Percentiles rank a stretch among this genome's conserved stretches.
Conservation (phyloP, 2,888 invertebrate species). For the Neocrepidodera transversa region DNA sequence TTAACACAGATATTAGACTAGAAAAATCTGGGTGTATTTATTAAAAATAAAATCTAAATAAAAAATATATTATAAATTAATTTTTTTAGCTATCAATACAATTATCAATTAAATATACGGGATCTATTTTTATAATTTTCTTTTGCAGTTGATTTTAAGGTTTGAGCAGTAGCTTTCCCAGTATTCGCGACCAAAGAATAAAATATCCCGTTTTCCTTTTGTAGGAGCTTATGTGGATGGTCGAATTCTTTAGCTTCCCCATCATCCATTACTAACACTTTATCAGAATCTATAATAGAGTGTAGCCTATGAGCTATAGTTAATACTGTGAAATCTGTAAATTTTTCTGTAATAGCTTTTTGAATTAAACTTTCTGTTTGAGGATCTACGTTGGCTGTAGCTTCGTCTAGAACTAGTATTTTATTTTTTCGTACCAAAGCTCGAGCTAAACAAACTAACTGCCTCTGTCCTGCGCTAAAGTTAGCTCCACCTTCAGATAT, state of each 20-base stretch:
- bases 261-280: constrained; percentile 80
- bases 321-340: constrained; percentile 78
- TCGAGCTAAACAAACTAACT: constrained; percentile 72
- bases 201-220: constrained; percentile 49
- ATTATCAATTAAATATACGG: not conserved
- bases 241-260: constrained; percentile 77
- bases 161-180: constrained; percentile 58
- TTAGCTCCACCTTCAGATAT: constrained; percentile 73
- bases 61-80: not conserved
- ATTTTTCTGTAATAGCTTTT: constrained; percentile 75
- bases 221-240: constrained; percentile 72
- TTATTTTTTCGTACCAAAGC: constrained; percentile 62
- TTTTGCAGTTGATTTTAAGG: constrained; percentile 43
- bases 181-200: constrained; percentile 70
- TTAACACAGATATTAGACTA: not conserved
- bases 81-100: not conserved
- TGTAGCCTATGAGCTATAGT: constrained; percentile 85
- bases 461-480: constrained; percentile 64
- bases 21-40: too few relatives aligned
- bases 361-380: constrained; percentile 82
- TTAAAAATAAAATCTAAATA: not conserved
- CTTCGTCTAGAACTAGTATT: constrained; percentile 67
- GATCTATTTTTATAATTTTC: constrained; percentile 21
- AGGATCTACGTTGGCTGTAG: constrained; percentile 82
- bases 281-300: constrained; percentile 86